Conservation (phyloP, 2,113 vertebrate genomes). For the Clarias batrachus region DNA sequence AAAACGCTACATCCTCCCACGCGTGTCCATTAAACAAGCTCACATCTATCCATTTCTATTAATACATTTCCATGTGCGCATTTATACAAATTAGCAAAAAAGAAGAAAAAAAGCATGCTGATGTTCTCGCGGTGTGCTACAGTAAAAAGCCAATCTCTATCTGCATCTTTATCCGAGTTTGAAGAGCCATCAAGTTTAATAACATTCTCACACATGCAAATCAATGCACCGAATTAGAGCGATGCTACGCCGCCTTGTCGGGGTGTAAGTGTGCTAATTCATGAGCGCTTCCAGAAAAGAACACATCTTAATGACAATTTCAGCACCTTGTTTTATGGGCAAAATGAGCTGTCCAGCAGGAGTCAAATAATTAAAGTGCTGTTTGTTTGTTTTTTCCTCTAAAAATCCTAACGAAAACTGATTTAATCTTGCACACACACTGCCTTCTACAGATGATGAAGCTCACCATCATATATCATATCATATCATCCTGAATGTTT, state of each 20-base stretch:
- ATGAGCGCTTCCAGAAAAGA: background rate
- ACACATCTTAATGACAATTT: conserved; percentile 20
- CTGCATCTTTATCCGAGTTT: conserved; percentile 24
- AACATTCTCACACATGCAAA: conserved; percentile 53
- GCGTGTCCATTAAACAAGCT: background rate
- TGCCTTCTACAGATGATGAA: background rate
- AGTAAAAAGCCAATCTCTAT: conserved; percentile 3
- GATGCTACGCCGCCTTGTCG: conserved; percentile 44
- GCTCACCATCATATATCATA: background rate
- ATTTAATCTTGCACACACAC: background rate
- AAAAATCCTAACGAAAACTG: conserved; percentile 13
- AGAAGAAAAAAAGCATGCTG: background rate
- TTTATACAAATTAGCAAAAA: background rate
- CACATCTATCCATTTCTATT: background rate
- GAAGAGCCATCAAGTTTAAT: conserved; percentile 53
- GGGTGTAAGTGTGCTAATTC: conserved; percentile 29
- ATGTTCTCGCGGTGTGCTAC: background rate
- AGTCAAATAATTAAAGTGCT: conserved; percentile 5
- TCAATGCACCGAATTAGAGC: conserved; percentile 48
- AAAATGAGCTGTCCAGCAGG: conserved; percentile 15
- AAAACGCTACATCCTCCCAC: background rate
- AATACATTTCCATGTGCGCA: background rate
- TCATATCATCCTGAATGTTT: background rate
- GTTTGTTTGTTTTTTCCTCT: background rate
- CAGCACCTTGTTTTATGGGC: conserved; percentile 7